Percentiles rank a stretch among this genome's conserved stretches.
phyloP scores from a whole-genome alignment of 2,888 invertebrate genomes.

The Eumerus sabulonum region DNA sequence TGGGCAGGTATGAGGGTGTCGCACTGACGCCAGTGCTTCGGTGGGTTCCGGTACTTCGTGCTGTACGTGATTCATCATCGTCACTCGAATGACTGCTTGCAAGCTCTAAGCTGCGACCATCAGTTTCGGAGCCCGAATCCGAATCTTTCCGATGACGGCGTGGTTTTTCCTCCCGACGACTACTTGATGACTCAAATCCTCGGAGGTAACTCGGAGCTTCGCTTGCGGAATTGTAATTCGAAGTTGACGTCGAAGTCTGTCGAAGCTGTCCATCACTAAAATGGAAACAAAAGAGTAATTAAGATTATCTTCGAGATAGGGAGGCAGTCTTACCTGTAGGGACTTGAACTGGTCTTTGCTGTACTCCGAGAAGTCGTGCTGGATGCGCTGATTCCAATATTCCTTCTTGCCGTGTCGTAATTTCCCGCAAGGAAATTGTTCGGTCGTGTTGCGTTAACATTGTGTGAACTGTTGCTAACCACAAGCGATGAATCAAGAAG shows the following conservation, averaged over 20 bases:
- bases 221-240: conserved; percentile 90
- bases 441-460: conserved; percentile 81
- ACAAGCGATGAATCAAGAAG: conserved; percentile 87
- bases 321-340: conserved; percentile 84
- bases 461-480: conserved; percentile 87
- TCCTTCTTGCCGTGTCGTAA: conserved; percentile 83
- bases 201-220: conserved; percentile 87
- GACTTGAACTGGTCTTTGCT: conserved; percentile 95
- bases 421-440: conserved; percentile 76
- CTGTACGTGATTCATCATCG: conserved; percentile 85
- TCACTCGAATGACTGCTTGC: conserved; percentile 98
- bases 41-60: conserved; percentile 78
- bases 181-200: conserved; percentile 79
- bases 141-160: conserved; percentile 82
- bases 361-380: conserved; percentile 97
- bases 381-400: conserved; percentile 95
- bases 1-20: conserved; percentile 82
- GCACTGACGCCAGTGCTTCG: conserved; percentile 79
- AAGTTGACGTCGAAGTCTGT: conserved; percentile 91
- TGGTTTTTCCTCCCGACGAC: conserved; percentile 74
- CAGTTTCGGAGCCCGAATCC: conserved; percentile 90
- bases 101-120: conserved; percentile 90
- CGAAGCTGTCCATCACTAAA: conserved; percentile 89
- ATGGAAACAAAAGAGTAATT: no score
- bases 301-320: background rate